These are phyloP conservation scores for Hemistola chrysoprasaria DNA, from an alignment of 2,888 invertebrate species.

Conservation along the genomic window DNA sequence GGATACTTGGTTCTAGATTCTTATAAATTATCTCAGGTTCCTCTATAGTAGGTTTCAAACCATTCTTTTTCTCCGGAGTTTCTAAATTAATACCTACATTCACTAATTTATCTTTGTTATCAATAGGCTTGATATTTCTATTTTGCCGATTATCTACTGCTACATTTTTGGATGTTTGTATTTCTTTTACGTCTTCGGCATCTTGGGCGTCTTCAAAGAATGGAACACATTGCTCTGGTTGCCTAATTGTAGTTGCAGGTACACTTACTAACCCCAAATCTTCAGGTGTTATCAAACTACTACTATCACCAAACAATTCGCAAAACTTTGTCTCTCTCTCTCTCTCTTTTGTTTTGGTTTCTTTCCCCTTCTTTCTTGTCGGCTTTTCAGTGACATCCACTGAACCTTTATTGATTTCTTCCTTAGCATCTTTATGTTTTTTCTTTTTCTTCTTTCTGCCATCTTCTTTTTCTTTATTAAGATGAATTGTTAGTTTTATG, in stretches of 20 bases:
- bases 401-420: constrained; percentile 27
- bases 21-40: constrained; percentile 30
- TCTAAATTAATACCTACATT: constrained; percentile 1
- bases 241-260: constrained; percentile 14
- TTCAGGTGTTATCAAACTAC: constrained; percentile 69
- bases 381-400: constrained; percentile 7
- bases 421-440: constrained; percentile 34
- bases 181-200: constrained; percentile 41
- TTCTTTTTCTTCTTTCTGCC: constrained; percentile 42
- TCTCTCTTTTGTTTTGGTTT: constrained; percentile 24
- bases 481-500: not conserved
- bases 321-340: constrained; percentile 50
- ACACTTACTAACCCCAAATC: constrained; percentile 55
- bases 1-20: constrained; percentile 24
- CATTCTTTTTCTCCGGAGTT: constrained; percentile 12
- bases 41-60: constrained; percentile 5
- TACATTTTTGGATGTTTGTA: constrained; percentile 6
- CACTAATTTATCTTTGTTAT: not conserved
- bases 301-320: constrained; percentile 70
- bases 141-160: not conserved
- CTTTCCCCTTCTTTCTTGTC: constrained; percentile 14
- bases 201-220: constrained; percentile 64
- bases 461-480: constrained; percentile 17
- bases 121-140: not conserved
- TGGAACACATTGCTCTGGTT: constrained; percentile 39